Percentiles rank a stretch among this genome's conserved stretches.
These are phyloP conservation scores for Lepus townsendii DNA, from an alignment of 2,797 vertebrate genomes.

Conservation along the genomic window DNA sequence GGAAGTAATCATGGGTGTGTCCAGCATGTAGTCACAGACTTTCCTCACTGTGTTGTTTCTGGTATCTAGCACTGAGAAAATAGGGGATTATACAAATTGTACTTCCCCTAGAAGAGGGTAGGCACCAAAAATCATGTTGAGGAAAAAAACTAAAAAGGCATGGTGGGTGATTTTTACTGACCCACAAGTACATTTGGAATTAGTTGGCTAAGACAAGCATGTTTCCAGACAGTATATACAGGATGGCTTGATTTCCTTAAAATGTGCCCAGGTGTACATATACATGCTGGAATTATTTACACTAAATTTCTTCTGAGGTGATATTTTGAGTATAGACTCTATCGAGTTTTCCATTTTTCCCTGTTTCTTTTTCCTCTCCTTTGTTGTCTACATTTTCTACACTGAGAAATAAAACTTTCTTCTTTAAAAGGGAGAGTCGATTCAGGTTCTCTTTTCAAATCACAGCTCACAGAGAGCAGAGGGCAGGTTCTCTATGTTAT, in stretches of 20 bases:
- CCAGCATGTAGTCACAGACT: background rate
- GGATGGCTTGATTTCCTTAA: conserved; percentile 19
- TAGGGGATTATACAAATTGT: background rate
- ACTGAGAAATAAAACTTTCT: background rate
- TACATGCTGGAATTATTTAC: background rate
- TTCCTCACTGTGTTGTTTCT: background rate
- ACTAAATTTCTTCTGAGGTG: background rate
- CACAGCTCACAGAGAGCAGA: background rate
- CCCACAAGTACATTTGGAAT: background rate
- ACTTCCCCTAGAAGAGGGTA: background rate
- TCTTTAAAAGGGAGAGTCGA: too few relatives aligned
- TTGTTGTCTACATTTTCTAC: background rate
- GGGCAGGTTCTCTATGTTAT: background rate
- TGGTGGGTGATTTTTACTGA: background rate
- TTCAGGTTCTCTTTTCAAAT: background rate
- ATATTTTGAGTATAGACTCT: background rate
- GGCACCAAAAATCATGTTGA: background rate
- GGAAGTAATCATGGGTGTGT: background rate
- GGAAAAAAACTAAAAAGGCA: background rate
- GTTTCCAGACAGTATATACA: background rate
- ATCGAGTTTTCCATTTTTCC: background rate
- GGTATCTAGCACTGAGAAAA: background rate
- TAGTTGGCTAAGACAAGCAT: background rate
- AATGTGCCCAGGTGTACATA: background rate
- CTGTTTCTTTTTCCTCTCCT: background rate